Percentiles rank a stretch among this genome's conserved stretches.
These are phyloP conservation scores for Capricornis sumatraensis DNA, from an alignment of 2,113 vertebrate species.

Conservation along the genomic window DNA sequence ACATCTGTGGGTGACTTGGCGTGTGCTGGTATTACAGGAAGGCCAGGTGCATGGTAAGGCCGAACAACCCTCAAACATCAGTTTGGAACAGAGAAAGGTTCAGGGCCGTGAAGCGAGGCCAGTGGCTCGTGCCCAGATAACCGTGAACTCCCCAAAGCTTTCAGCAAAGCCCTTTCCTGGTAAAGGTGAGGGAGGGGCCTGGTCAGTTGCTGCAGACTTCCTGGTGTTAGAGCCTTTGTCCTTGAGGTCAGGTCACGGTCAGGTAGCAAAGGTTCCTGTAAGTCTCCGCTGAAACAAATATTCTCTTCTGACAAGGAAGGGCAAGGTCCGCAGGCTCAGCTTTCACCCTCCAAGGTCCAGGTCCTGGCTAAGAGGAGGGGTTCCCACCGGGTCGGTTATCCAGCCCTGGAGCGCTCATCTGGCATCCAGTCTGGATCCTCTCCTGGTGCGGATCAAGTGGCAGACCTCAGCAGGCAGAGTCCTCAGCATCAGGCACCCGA, in stretches of 20 bases:
- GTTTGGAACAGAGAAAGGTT: neutral
- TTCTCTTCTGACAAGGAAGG: neutral
- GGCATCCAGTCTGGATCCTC: neutral
- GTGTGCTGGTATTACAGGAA: neutral
- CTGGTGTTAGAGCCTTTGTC: neutral
- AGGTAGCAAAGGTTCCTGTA: neutral
- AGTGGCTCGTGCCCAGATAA: neutral
- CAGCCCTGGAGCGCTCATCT: neutral
- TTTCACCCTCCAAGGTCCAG: neutral
- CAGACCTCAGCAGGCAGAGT: neutral
- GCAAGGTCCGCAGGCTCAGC: neutral
- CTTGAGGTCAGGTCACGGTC: neutral
- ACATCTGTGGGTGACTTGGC: rapidly evolving
- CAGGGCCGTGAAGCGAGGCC: neutral
- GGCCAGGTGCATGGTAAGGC: neutral
- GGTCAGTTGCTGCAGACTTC: neutral
- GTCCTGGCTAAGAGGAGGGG: neutral
- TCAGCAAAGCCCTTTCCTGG: neutral
- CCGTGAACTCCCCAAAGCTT: neutral
- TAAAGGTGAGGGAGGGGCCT: neutral
- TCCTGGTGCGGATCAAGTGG: neutral
- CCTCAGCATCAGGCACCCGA: neutral
- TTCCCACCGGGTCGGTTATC: neutral
- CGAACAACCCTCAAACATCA: neutral
- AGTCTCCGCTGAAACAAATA: neutral